Percentiles rank a stretch among this genome's conserved stretches.
These are phyloP conservation scores for Halcyon malimbica DNA, from an alignment of 2,113 vertebrate genomes.

Conservation along the genomic window DNA sequence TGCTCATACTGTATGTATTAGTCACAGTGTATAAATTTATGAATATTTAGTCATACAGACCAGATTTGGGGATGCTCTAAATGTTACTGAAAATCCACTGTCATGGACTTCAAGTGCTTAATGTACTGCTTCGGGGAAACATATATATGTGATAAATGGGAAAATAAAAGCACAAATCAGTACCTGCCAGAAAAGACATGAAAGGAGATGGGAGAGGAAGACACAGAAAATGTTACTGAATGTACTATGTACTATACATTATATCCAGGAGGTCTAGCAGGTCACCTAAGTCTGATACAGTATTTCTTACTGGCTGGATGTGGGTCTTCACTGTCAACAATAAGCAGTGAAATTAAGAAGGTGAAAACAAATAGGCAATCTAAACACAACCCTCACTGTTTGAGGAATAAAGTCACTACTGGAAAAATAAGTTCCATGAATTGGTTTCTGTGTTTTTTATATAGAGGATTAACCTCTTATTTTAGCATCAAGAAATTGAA, in stretches of 20 bases:
- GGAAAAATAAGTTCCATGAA: not conserved
- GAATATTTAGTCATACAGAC: constrained; percentile 56
- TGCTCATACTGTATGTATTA: not conserved
- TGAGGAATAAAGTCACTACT: not conserved
- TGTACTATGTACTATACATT: not conserved
- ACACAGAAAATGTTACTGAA: not conserved
- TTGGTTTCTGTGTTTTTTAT: not conserved
- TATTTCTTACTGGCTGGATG: not conserved
- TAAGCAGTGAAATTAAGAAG: not conserved
- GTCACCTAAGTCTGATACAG: not conserved
- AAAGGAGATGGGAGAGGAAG: not conserved
- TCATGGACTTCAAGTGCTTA: not conserved
- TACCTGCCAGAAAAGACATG: not conserved
- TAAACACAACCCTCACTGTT: not conserved
- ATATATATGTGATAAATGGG: not conserved
- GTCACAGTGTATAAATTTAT: constrained; percentile 33
- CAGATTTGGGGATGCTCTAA: not conserved
- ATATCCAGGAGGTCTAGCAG: not conserved
- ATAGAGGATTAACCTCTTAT: not conserved
- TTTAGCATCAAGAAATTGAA: not conserved
- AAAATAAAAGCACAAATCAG: not conserved
- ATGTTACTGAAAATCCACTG: not conserved
- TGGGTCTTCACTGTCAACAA: not conserved
- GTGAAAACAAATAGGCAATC: not conserved
- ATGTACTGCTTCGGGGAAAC: not conserved